These are phyloP conservation scores for Drosophila takahashii DNA, from an alignment of 1,140 invertebrate genomes.

Conservation along the genomic window DNA sequence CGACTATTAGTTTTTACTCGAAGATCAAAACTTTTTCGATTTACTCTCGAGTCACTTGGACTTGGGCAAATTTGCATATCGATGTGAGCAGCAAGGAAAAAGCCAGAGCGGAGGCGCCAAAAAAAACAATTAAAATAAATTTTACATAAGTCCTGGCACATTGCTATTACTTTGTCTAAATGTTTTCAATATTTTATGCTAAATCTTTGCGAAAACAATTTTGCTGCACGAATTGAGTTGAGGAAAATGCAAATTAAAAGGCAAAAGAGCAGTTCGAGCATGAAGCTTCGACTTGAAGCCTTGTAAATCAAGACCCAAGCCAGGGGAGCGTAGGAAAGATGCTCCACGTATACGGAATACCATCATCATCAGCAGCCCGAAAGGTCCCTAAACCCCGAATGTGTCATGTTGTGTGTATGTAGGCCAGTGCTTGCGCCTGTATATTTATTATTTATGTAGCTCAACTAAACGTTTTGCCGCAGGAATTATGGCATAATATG, in stretches of 20 bases:
- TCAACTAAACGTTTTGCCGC: slow-evolving; percentile 79
- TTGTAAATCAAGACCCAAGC: slow-evolving; percentile 46
- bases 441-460: slow-evolving; percentile 82
- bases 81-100: slow-evolving; percentile 40
- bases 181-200: slow-evolving; percentile 78
- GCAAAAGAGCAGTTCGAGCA: slow-evolving; percentile 27
- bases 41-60: slow-evolving; percentile 34
- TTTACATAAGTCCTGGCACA: slow-evolving; percentile 56
- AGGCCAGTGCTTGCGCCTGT: slow-evolving; percentile 25
- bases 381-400: slow-evolving; percentile 20
- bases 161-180: slow-evolving; percentile 52
- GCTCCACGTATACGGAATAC: background rate
- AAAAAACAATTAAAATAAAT: slow-evolving; percentile 76
- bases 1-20: slow-evolving; percentile 74
- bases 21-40: slow-evolving; percentile 76
- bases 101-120: slow-evolving; percentile 11
- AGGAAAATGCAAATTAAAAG: slow-evolving; percentile 73
- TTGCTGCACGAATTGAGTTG: slow-evolving; percentile 69
- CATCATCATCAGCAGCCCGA: background rate
- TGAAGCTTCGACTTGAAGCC: slow-evolving; percentile 23
- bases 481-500: slow-evolving; percentile 80
- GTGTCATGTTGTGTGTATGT: slow-evolving; percentile 29
- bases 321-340: slow-evolving; percentile 25
- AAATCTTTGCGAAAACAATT: slow-evolving; percentile 75
- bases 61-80: slow-evolving; percentile 69